These are phyloP conservation scores for Drosophila nigromelanica DNA, from an alignment of 1,140 invertebrate species.

Conservation along the genomic window DNA sequence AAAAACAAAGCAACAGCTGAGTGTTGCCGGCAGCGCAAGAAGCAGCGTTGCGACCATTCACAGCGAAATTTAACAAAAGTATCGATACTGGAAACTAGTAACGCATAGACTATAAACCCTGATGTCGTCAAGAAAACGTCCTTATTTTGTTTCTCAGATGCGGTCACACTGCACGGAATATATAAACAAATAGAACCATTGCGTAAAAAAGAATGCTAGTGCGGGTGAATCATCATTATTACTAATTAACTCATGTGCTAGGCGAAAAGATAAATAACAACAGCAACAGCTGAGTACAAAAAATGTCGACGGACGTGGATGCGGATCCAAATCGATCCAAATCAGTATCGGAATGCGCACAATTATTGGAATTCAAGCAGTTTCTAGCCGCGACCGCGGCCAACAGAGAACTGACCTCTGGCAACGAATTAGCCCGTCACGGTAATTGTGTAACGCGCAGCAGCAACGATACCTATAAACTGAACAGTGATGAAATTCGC, in stretches of 20 bases:
- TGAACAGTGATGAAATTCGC: conserved; percentile 57
- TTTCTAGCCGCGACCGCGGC: conserved; percentile 43
- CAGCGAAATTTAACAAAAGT: neutral
- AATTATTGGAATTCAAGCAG: conserved; percentile 60
- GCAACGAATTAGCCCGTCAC: conserved; percentile 34
- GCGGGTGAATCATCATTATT: conserved; percentile 61
- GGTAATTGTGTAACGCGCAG: conserved; percentile 68
- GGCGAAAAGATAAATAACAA: conserved; percentile 15
- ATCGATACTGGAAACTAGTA: neutral
- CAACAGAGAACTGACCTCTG: conserved; percentile 37
- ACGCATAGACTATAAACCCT: neutral
- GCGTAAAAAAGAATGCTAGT: conserved; percentile 55
- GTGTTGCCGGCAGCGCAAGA: conserved; percentile 28
- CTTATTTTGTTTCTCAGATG: neutral
- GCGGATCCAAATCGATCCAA: conserved; percentile 3
- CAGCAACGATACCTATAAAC: conserved; percentile 71
- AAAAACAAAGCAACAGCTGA: conserved; percentile 71
- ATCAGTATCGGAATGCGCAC: conserved; percentile 56
- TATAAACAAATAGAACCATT: conserved; percentile 66
- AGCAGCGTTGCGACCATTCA: conserved; percentile 9
- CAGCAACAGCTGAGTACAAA: conserved; percentile 35
- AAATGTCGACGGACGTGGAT: conserved; percentile 50
- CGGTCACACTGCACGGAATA: conserved; percentile 39
- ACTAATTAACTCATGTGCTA: conserved; percentile 47
- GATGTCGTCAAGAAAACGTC: too few relatives aligned